A percentile compares a stretch with the other conserved stretches of the same genome.
Conservation (phyloP, 1,140 invertebrate genomes). For the Drusus annulatus region DNA sequence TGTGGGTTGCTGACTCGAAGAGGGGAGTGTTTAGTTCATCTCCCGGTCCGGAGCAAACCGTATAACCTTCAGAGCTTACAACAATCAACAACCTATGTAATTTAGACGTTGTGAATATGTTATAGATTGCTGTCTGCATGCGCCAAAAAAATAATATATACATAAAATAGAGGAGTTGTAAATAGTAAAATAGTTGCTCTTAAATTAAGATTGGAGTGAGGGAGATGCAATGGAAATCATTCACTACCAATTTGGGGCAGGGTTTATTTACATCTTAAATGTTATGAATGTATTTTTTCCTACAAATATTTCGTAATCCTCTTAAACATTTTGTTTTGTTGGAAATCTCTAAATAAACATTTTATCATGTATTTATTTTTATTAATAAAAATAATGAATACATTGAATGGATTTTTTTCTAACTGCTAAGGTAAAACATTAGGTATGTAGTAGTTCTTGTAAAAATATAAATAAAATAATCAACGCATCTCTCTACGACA, state of each 20-base stretch:
- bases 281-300: slow-evolving; percentile 36
- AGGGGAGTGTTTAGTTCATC: no score
- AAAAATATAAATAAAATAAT: no score
- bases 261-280: neutral
- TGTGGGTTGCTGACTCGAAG: no score
- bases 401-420: no score
- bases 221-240: slow-evolving; percentile 2
- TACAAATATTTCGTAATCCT: slow-evolving; percentile 11
- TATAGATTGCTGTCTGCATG: slow-evolving; percentile 50
- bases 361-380: neutral
- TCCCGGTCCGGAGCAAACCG: no score
- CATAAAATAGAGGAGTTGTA: slow-evolving; percentile 45
- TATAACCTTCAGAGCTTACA: slow-evolving; percentile 21
- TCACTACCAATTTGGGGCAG: slow-evolving; percentile 22
- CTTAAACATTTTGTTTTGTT: slow-evolving; percentile 21
- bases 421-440: no score
- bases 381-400: no score
- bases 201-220: neutral
- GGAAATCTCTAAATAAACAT: slow-evolving; percentile 18
- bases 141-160: slow-evolving; percentile 48
- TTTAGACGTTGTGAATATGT: slow-evolving; percentile 37
- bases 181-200: slow-evolving; percentile 44
- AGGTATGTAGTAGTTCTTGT: no score
- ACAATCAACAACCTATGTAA: neutral
- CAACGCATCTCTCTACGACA: no score